Evolutionary conservation across 1,140 invertebrate genomes (phyloP).

Genomic region (Platyscapa corneri): DNA sequence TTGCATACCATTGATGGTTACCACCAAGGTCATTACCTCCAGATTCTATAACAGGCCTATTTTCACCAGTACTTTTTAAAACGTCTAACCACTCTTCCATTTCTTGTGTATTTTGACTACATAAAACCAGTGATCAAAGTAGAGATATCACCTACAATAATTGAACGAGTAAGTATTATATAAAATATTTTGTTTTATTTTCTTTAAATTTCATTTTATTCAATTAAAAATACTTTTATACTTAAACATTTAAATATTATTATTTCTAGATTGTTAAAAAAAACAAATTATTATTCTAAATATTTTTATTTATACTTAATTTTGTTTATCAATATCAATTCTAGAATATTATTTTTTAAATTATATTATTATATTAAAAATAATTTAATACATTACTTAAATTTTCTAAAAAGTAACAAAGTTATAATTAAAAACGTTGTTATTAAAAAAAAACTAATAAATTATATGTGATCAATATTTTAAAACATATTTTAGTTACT

Average conservation of each 20-base stretch:
- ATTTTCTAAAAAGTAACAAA: too few relatives aligned
- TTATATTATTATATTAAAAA: too few relatives aligned
- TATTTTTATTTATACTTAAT: too few relatives aligned
- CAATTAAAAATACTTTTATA: background rate
- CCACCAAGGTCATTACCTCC: slow-evolving; percentile 85
- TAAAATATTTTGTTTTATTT: background rate
- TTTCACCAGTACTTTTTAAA: slow-evolving; percentile 82
- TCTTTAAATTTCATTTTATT: background rate
- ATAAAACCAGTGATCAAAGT: slow-evolving; percentile 87
- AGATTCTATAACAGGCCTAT: slow-evolving; percentile 76
- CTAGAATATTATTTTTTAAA: too few relatives aligned
- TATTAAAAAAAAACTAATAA: too few relatives aligned
- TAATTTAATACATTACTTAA: too few relatives aligned
- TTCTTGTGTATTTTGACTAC: slow-evolving; percentile 85
- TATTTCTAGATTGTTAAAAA: too few relatives aligned
- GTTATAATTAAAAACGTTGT: too few relatives aligned
- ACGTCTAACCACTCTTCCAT: slow-evolving; percentile 94
- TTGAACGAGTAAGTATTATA: background rate
- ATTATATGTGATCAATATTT: too few relatives aligned
- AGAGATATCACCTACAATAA: slow-evolving; percentile 86
- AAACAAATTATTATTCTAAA: too few relatives aligned
- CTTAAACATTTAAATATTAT: background rate
- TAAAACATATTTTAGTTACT: too few relatives aligned
- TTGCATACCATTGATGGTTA: slow-evolving; percentile 94
- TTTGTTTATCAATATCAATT: too few relatives aligned